A percentile compares a stretch with the other conserved stretches of the same genome.
Evolutionary conservation across 2,888 invertebrate genomes (phyloP).

Genomic region (Lymantria monacha): DNA sequence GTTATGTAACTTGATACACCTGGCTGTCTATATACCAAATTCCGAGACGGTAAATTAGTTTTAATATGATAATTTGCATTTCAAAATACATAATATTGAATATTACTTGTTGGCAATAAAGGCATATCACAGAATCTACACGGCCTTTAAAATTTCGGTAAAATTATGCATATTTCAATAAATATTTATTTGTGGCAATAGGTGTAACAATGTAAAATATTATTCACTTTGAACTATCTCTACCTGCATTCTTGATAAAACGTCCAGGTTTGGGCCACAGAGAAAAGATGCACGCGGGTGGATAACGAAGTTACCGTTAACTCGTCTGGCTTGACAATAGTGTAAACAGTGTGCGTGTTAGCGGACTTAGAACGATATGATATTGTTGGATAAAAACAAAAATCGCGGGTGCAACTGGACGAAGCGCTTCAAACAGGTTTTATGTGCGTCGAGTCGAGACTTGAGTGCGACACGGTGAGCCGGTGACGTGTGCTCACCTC

Average conservation of each 20-base stretch:
- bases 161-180: background rate
- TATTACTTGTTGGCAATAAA: slow-evolving; percentile 15
- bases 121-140: slow-evolving; percentile 11
- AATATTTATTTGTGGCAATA: background rate
- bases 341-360: slow-evolving; percentile 51
- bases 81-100: slow-evolving; percentile 1
- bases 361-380: slow-evolving; percentile 59
- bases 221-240: background rate
- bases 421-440: slow-evolving; percentile 65
- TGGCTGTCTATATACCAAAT: too few relatives aligned
- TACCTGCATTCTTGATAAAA: slow-evolving; percentile 56
- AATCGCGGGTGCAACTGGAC: slow-evolving; percentile 55
- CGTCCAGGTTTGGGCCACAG: slow-evolving; percentile 50
- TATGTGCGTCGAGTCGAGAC: slow-evolving; percentile 41
- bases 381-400: slow-evolving; percentile 53
- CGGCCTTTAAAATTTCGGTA: background rate
- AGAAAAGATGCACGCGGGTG: slow-evolving; percentile 62
- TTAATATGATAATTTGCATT: background rate
- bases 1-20: too few relatives aligned
- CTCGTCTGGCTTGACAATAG: slow-evolving; percentile 69
- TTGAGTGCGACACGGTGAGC: slow-evolving; percentile 10
- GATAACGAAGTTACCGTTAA: slow-evolving; percentile 74
- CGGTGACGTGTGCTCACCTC: slow-evolving; percentile 44
- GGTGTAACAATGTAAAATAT: background rate
- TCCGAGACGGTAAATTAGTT: too few relatives aligned